phyloP scores from a whole-genome alignment of 2,797 vertebrate species.

The Schizopygopsis pylzovi region DNA sequence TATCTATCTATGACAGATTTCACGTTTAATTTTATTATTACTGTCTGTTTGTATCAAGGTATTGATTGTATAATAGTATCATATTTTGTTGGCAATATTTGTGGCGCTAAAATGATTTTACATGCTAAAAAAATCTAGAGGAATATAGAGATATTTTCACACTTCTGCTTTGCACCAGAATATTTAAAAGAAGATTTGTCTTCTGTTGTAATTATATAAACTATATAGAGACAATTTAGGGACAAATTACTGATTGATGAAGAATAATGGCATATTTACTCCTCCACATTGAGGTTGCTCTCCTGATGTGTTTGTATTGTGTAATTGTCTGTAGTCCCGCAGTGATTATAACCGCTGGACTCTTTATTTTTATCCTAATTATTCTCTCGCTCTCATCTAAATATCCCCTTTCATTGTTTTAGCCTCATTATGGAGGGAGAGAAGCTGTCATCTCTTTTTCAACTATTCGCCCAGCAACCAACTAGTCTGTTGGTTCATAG shows the following conservation, averaged over 20 bases:
- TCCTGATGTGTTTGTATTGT: constrained; percentile 36
- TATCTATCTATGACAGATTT: too few relatives aligned
- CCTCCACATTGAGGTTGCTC: constrained; percentile 16
- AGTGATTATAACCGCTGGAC: neutral
- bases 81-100: neutral
- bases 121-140: neutral
- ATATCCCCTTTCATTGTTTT: neutral
- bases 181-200: neutral
- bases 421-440: neutral
- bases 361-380: neutral
- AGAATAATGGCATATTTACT: constrained; percentile 38
- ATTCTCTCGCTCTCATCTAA: neutral
- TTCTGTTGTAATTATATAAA: neutral
- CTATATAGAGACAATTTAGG: neutral
- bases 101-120: neutral
- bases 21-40: too few relatives aligned
- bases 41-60: too few relatives aligned
- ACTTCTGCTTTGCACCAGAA: neutral
- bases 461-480: constrained; percentile 1
- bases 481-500: neutral
- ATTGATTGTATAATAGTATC: too few relatives aligned
- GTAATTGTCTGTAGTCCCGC: constrained; percentile 41
- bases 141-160: neutral
- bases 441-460: neutral
- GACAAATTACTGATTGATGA: constrained; percentile 18